Conservation (phyloP, 2,797 vertebrate genomes). For the Pangasius krempfi region DNA sequence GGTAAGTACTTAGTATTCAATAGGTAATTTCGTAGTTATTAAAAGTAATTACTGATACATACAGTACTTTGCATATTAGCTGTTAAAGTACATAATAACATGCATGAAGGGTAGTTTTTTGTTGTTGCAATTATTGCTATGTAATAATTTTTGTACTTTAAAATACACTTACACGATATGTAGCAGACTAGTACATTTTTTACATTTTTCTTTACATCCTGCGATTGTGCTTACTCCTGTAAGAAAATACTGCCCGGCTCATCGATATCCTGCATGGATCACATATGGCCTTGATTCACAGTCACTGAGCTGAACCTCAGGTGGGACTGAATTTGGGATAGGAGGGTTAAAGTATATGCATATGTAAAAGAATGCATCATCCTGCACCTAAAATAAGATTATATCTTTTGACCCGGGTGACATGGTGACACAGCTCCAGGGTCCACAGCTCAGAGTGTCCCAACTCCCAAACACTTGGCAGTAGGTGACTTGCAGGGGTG, state of each 20-base stretch:
- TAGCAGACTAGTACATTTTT: background rate
- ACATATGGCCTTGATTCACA: background rate
- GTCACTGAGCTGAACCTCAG: background rate
- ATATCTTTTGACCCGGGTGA: background rate
- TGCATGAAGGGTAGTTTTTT: no score
- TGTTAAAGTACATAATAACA: no score
- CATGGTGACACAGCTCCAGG: background rate
- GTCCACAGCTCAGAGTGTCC: background rate
- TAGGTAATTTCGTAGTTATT: no score
- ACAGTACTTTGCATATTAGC: no score
- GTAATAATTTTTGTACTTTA: background rate
- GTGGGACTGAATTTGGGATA: background rate
- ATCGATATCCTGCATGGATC: conserved; percentile 1
- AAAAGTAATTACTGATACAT: no score
- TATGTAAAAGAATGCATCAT: background rate
- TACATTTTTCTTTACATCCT: background rate
- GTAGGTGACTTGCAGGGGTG: background rate
- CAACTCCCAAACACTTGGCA: background rate
- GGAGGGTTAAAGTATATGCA: background rate
- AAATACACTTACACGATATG: background rate
- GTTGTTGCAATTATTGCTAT: background rate
- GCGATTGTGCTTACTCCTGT: background rate
- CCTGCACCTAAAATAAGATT: background rate
- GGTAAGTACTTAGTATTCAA: background rate
- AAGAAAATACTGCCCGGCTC: background rate